Conservation (phyloP, 2,888 invertebrate species). For the Eustalomyia histrio region DNA sequence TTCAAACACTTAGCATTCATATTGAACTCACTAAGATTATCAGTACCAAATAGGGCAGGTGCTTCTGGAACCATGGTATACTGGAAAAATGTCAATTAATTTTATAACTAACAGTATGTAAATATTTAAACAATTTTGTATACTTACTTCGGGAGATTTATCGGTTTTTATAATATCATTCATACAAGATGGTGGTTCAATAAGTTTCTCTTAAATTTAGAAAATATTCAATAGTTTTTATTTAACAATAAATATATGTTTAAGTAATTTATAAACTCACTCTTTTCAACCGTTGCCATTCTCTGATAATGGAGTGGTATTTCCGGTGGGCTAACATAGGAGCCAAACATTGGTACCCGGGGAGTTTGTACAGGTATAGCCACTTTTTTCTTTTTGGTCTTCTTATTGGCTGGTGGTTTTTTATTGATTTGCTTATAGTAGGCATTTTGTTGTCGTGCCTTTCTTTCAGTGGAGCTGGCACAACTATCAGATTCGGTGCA, state of each 20-base stretch:
- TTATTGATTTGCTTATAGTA: slow-evolving; percentile 84
- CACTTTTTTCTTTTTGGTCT: slow-evolving; percentile 86
- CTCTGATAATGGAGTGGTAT: slow-evolving; percentile 82
- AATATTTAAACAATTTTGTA: not conserved
- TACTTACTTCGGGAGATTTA: slow-evolving; percentile 73
- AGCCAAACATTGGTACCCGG: slow-evolving; percentile 86
- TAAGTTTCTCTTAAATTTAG: slow-evolving; percentile 71
- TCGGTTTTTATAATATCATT: slow-evolving; percentile 73
- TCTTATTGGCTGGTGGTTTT: slow-evolving; percentile 85
- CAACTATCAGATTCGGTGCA: slow-evolving; percentile 96
- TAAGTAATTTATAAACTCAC: slow-evolving; percentile 66
- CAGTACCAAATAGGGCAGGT: slow-evolving; percentile 71
- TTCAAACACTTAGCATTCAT: slow-evolving; percentile 85
- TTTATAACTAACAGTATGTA: not conserved
- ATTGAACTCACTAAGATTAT: slow-evolving; percentile 83
- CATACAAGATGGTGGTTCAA: slow-evolving; percentile 53
- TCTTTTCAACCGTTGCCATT: slow-evolving; percentile 77
- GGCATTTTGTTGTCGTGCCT: slow-evolving; percentile 83
- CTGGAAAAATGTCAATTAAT: slow-evolving; percentile 60
- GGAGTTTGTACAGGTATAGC: slow-evolving; percentile 93
- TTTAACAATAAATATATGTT: too few species aligned
- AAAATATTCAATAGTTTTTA: not conserved
- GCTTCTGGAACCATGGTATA: slow-evolving; percentile 71
- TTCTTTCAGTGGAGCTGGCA: slow-evolving; percentile 80
- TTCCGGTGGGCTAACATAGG: slow-evolving; percentile 85